phyloP scores from a whole-genome alignment of 2,888 invertebrate species.

The Busseola fusca region DNA sequence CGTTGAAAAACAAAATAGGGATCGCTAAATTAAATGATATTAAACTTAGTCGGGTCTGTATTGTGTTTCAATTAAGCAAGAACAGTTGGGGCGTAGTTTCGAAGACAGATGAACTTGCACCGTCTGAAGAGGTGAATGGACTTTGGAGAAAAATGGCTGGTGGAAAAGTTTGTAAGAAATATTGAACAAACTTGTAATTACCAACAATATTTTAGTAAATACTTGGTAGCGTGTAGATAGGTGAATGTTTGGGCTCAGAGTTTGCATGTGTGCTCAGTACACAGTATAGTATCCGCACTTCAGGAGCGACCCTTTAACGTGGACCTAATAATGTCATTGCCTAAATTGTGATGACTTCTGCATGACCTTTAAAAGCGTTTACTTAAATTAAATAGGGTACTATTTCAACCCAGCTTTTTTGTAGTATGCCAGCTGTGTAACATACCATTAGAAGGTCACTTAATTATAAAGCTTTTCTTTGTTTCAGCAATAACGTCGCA shows the following conservation, averaged over 20 bases:
- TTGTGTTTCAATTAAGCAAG: constrained; percentile 40
- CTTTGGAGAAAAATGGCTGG: constrained; percentile 9
- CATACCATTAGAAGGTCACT: constrained; percentile 3
- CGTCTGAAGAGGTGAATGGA: constrained; percentile 37
- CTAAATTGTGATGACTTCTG: neutral
- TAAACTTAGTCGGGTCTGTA: constrained; percentile 43
- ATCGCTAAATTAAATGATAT: constrained; percentile 61
- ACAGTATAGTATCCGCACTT: too few species aligned
- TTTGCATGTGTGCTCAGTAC: neutral
- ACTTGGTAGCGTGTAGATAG: neutral
- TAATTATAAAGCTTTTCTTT: constrained; percentile 17
- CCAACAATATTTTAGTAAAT: neutral
- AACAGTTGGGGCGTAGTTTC: constrained; percentile 42
- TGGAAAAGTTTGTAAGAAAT: constrained; percentile 14
- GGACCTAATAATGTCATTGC: neutral
- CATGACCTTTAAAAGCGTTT: neutral
- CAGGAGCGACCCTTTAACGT: neutral
- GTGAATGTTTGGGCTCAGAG: neutral
- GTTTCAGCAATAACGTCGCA: constrained; percentile 12
- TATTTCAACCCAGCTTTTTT: neutral
- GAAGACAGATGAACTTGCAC: constrained; percentile 40
- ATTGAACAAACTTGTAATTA: constrained; percentile 1
- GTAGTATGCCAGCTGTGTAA: neutral
- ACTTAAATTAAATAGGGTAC: constrained; percentile 2
- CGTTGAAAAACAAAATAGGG: constrained; percentile 22